Evolutionary conservation across 2,113 vertebrate genomes (phyloP), one percentile per base, ranked within the genome.

Genomic region (Quiscalus mexicanus): DNA sequence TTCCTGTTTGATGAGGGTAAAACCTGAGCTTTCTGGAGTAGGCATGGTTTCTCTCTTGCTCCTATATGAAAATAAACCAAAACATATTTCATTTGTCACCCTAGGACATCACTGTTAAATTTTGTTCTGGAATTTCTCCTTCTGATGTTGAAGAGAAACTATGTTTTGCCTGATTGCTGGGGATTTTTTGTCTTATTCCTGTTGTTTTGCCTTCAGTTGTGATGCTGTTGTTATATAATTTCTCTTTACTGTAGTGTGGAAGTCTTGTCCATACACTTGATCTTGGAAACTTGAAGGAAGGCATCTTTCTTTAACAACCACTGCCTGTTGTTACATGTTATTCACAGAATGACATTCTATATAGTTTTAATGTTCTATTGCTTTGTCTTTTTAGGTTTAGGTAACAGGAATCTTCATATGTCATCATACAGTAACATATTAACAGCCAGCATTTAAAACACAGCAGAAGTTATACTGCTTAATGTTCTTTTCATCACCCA

Each of bases 401-500:
- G 49, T 83, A 59, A 63, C 37, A 62, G 49, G 74, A 85, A 39
- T 30, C 44, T 83, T 89, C 13, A 5, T 45, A 35, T 87, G 17
- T 64, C 28, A 90, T 42, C 21, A 6, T 68, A 81, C 4, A 30
- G 33, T 23, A 62, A 55, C 6, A 3, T 70, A 83, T 84, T 80
- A 84, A 55, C 45, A 87, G 83, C 33, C 13, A 19, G 7, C 68
- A 77, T 44, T 79, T 74, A 55, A 91, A 96, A 88, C 92, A 50
- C 28, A 74, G 71, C 76, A 84, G 70, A 89, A 95, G 37, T 62
- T 52, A 15, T 24, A 35, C 75, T 80, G 75, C 79, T 92, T 58
- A 74, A 95, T 45, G 67, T 85, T 95, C 30, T 77, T 84, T 95
- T 89, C 37, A 94, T 83, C 91, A 90, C 92, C 83, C 90, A 96